Evolutionary conservation across 2,113 vertebrate genomes (phyloP), one percentile per base, ranked within the genome.

Genomic region (Rhinolophus sinicus): DNA sequence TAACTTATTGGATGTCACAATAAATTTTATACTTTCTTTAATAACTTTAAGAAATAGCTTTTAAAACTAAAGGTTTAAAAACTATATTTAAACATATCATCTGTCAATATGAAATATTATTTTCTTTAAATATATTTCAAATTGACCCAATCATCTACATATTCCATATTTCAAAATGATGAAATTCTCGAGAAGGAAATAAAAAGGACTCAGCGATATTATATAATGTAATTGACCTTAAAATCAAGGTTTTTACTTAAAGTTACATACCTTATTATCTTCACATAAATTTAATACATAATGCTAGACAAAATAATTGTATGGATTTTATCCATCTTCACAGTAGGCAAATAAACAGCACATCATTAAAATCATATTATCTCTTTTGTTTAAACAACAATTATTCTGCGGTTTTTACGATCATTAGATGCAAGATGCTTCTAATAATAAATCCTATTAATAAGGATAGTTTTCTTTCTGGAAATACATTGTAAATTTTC

Each of bases 91-190:
- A 75, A 62, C 8, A 87, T 69, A 70, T 38, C 21, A 64, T 58
- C 5, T 28, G 58, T 38, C 18, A 81, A 30, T 56, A 92, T 16
- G 78, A 97, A 95, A 44, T 69, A 65, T 28, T 72, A n/a, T 94
- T 95, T 96, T 69, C 56, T 80, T 72, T 85, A 77, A 93, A 76
- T 82, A 50, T 64, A 88, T 64, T 93, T 94, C 35, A 94, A 56
- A 67, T 52, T 88, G n/a, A 70, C 2, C 40, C 10, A 85, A 6
- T 87, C 54, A 87, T 70, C 1, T 30, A 80, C 11, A 30, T 54
- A 72, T 33, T 13, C 35, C 64, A 33, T 75, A 80, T 58, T 78
- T 8, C 21, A 75, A 44, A 26, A 19, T 90, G 50, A 64, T 91
- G 26, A 92, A 70, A 87, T 62, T 86, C 54, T 44, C 75, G 44